Evolutionary conservation across 2,113 vertebrate species (phyloP), one percentile per base, ranked within the genome.

Genomic region (Tragelaphus strepsiceros): DNA sequence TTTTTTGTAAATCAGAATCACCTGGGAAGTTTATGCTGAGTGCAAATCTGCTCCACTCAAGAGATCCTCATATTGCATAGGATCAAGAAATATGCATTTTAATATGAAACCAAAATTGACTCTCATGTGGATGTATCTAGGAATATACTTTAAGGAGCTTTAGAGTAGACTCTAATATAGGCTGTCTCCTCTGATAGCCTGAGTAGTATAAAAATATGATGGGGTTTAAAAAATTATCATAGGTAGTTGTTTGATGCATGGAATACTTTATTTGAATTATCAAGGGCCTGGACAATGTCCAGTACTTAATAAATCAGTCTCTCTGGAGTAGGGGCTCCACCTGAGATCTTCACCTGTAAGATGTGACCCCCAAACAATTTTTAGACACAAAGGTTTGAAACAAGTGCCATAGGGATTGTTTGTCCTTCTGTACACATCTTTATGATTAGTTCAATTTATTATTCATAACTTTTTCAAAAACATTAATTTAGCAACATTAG

Each of bases 1-100:
- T 17, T 78, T 74, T 88, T 54, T 77, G 32, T 91, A 56, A 17
- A 64, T 96, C 56, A 93, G 82, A 96, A 95, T 97, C 54, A 97
- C 30, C 46, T 54, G 24, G 94, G 71, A 91, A 88, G 28, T 95
- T 86, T 77, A 85, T 93, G 64, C 17, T 30, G 78, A 78, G 28
- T 83, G 59, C 58, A 94, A n/a, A 91, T 90, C 6, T 30, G 16
- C 13, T 62, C 51, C 49, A 71, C 2, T 17, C 53, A 78, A 61
- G 16, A 71, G 14, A 90, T 17, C 8, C 28, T 95, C 16, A 32
- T 80, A 14, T 46, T 88, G n/a, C 12, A 46, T 46, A 21, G 24
- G 11, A 28, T 91, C 19, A 87, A 49, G 67, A 82, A 81, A 74
- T 67, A 83, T 3, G 0, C 8, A 62, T 77, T 93, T 96, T n/a